These are phyloP conservation scores for Pseudorhiza aurosa DNA, from an alignment of 30 jellyfish, hydroid and myxozoan species.

Conservation along the genomic window DNA sequence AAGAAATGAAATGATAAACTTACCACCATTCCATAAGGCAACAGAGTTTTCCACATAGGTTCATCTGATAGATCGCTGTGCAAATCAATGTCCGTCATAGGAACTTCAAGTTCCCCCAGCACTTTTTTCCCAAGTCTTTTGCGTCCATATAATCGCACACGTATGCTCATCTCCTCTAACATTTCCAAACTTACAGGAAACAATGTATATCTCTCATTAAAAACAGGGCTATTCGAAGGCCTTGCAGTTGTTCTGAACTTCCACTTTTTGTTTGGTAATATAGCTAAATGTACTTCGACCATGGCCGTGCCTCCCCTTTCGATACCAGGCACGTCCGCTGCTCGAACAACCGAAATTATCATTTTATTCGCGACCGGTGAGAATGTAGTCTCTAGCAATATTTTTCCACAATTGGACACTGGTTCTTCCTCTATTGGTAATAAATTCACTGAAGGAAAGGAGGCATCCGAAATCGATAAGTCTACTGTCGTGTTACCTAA, in stretches of 20 bases:
- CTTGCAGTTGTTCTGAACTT: constrained; percentile 64
- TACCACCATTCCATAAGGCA: constrained; percentile 91
- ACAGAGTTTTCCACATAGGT: constrained; percentile 81
- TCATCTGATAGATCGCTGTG: constrained; percentile 86
- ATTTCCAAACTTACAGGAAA: constrained; percentile 54
- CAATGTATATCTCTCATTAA: constrained; percentile 65
- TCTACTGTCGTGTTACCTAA: constrained; percentile 66
- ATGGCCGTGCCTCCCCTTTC: constrained; percentile 89
- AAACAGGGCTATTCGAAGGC: constrained; percentile 78
- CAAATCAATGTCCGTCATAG: constrained; percentile 70
- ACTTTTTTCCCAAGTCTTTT: constrained; percentile 66
- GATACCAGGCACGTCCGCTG: constrained; percentile 78
- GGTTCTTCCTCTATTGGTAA: constrained; percentile 77
- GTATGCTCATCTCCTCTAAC: constrained; percentile 80
- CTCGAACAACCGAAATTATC: constrained; percentile 79
- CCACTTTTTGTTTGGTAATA: constrained; percentile 75
- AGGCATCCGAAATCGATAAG: constrained; percentile 49
- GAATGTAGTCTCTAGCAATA: constrained; percentile 75
- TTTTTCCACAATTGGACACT: constrained; percentile 67
- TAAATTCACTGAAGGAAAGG: constrained; percentile 60
- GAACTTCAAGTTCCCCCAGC: constrained; percentile 82
- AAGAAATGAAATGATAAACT: constrained; percentile 12
- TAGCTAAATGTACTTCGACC: constrained; percentile 76
- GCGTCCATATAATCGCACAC: constrained; percentile 75
- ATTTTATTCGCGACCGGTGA: constrained; percentile 84